Evolutionary conservation across 1,140 invertebrate genomes (phyloP), one percentile per base, ranked within the genome.

Genomic region (Platorchestia sp.): DNA sequence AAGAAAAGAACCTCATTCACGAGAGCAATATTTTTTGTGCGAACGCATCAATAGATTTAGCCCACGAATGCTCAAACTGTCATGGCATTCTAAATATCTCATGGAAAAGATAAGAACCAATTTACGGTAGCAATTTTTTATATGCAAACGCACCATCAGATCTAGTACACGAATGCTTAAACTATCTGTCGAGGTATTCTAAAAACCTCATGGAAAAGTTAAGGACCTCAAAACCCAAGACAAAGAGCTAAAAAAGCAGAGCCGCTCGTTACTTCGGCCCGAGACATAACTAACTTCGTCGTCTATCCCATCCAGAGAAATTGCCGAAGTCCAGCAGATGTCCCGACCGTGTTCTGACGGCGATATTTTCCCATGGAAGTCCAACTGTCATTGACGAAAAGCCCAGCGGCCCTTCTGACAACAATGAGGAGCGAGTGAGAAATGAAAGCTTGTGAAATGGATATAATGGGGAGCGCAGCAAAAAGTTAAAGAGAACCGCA

Each of bases 201-300:
- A 75, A 22, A 75, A 75, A 75, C 36, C 59, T 75, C 10, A 75
- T 75, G 59, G 59, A 75, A 75, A 10, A 75, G 59, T 3, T 75
- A 75, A 75, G 36, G 27, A 75, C 59, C 59, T 75, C 59, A 75
- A 75, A 22, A 75, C 59, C 36, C 59, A 10, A 27, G 3, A 75
- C 59, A 75, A 75, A 75, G 36, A 75, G 1, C 27, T 10, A 36
- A 75, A 75, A 36, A 75, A 10, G 3, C 59, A 36, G 27, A 75
- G 59, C 27, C 36, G 59, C 59, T 75, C 59, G 59, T 75, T 75
- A 75, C 27, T 75, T 75, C 59, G 27, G 59, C 36, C 59, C 59
- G 59, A 75, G 59, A 75, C 59, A 75, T 90, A 90, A 43, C 87
- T 90, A 90, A 90, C 87, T 90, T 90, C 87, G 44, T 90, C 87